Evolutionary conservation across 2,797 vertebrate species (phyloP).

Genomic region (Nyctibius grandis): DNA sequence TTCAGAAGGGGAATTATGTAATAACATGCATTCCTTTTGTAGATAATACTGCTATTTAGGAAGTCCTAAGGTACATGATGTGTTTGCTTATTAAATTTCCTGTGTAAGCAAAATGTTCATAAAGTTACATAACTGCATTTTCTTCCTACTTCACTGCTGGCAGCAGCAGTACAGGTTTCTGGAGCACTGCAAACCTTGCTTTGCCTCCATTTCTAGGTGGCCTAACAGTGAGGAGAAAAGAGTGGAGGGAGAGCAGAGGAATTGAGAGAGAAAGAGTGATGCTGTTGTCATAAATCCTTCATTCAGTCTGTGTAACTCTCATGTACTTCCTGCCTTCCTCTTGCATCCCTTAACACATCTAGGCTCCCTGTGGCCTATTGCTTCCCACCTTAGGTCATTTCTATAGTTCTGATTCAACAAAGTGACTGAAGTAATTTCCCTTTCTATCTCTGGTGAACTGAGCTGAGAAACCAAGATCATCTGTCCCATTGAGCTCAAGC

Average conservation of each 20-base stretch:
- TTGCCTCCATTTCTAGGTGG: neutral
- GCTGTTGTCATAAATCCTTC: neutral
- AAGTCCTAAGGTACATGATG: slow-evolving; percentile 45
- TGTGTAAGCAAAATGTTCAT: slow-evolving; percentile 17
- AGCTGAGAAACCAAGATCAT: neutral
- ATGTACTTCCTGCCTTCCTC: neutral
- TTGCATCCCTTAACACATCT: neutral
- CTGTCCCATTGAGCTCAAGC: neutral
- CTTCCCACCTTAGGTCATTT: neutral
- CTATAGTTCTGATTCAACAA: neutral
- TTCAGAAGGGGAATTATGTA: slow-evolving; percentile 22
- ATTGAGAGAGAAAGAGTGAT: neutral
- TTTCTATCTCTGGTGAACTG: neutral
- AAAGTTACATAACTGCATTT: slow-evolving; percentile 43
- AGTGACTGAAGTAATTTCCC: neutral
- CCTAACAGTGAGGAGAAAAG: neutral
- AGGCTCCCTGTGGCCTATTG: neutral
- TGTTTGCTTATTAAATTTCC: slow-evolving; percentile 59
- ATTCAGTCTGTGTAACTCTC: neutral
- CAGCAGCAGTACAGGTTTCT: neutral
- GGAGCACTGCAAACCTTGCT: neutral
- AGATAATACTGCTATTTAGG: slow-evolving; percentile 45
- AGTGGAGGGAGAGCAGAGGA: neutral
- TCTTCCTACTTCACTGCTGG: neutral
- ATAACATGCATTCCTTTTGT: slow-evolving; percentile 39